These are phyloP conservation scores for Labeo catla DNA, from an alignment of 2,113 vertebrate species.

Conservation along the genomic window DNA sequence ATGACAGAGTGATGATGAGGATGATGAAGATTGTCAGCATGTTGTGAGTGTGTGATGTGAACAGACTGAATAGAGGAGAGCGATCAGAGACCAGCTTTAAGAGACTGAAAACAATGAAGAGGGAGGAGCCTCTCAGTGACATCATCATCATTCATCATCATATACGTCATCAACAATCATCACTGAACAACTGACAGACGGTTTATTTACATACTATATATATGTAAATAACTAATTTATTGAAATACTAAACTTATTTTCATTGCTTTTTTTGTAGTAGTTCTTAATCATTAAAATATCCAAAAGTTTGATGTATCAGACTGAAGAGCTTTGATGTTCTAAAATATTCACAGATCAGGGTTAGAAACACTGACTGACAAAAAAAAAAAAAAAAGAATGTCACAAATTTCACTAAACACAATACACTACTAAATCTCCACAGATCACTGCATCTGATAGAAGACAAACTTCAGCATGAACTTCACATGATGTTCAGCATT, in stretches of 20 bases:
- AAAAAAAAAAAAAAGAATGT: no score
- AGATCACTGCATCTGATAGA: background rate
- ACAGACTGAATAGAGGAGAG: background rate
- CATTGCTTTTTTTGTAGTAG: no score
- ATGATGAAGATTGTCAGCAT: constrained; percentile 25
- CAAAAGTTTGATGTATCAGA: no score
- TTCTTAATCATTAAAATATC: no score
- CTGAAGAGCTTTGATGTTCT: no score
- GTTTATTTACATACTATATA: background rate
- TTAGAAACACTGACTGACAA: no score
- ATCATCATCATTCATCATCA: background rate
- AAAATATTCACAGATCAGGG: no score
- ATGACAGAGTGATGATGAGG: constrained; percentile 28
- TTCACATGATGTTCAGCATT: no score
- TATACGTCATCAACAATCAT: background rate
- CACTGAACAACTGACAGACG: background rate
- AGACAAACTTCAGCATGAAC: no score
- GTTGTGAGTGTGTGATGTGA: constrained; percentile 16
- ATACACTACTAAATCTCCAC: constrained; percentile 30
- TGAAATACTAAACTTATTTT: background rate
- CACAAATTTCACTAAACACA: no score
- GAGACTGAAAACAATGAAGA: background rate
- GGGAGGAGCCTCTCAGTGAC: background rate
- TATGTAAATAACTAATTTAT: no score
- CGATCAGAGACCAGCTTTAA: background rate